Conservation (phyloP, 1,140 invertebrate genomes). For the Tetragonula clypearis region DNA sequence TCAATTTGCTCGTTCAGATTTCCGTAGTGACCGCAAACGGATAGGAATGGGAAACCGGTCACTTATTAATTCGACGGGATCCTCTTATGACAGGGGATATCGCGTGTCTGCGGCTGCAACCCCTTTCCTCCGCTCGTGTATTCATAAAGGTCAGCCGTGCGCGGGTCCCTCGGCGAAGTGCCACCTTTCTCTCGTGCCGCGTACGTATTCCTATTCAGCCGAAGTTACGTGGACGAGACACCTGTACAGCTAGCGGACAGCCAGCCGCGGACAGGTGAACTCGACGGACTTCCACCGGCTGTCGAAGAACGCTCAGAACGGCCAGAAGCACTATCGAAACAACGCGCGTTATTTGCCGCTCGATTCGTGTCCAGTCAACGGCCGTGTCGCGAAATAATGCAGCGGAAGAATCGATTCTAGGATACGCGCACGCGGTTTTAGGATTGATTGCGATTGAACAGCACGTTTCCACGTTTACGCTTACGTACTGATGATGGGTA, state of each 20-base stretch:
- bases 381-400: background rate
- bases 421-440: no score
- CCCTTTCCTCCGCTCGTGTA: constrained; percentile 65
- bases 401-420: background rate
- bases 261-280: constrained; percentile 55
- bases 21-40: background rate
- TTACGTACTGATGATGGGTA: background rate
- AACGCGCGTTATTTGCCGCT: background rate
- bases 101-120: constrained; percentile 69
- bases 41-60: constrained; percentile 26
- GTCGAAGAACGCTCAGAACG: background rate
- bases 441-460: background rate
- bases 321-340: background rate
- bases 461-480: background rate
- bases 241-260: constrained; percentile 58
- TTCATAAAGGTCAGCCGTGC: constrained; percentile 78
- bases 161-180: constrained; percentile 30
- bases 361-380: background rate
- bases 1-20: background rate
- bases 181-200: constrained; percentile 47
- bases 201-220: constrained; percentile 31
- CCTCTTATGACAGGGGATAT: constrained; percentile 68
- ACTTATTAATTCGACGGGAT: constrained; percentile 66
- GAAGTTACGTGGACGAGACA: constrained; percentile 53
- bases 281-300: constrained; percentile 1